These are phyloP conservation scores for Mythimna pallens DNA, from an alignment of 2,888 invertebrate genomes.

Conservation along the genomic window DNA sequence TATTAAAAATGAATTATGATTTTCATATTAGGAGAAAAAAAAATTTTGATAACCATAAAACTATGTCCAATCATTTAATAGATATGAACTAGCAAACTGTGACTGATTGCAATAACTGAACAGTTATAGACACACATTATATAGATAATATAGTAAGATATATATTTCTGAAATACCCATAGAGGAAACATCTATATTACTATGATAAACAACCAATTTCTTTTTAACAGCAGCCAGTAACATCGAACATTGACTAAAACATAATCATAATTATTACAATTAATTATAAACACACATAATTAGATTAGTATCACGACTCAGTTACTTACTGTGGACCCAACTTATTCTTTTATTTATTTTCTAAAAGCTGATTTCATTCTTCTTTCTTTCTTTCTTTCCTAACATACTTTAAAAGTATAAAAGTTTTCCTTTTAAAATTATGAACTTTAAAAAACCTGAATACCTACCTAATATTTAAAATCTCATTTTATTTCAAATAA, in stretches of 20 bases:
- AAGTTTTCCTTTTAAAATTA: background rate
- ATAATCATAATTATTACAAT: constrained; percentile 32
- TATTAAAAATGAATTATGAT: no score
- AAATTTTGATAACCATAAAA: background rate
- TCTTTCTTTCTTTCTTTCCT: background rate
- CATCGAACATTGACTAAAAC: constrained; percentile 60
- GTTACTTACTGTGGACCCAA: constrained; percentile 51
- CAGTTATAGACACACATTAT: constrained; percentile 36
- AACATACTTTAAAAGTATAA: background rate
- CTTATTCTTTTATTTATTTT: background rate
- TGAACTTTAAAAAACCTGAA: background rate
- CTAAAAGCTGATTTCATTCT: constrained; percentile 5
- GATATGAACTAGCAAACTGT: background rate
- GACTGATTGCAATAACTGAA: constrained; percentile 49
- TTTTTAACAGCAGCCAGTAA: constrained; percentile 43
- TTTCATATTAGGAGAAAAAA: background rate
- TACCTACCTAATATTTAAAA: no score
- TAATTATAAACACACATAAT: constrained; percentile 29
- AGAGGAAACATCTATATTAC: constrained; percentile 34
- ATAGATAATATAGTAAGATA: constrained; percentile 34
- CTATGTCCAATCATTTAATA: background rate
- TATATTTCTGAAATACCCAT: constrained; percentile 43
- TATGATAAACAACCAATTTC: constrained; percentile 32
- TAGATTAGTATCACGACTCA: constrained; percentile 3
- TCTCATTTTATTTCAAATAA: no score